phyloP scores from a whole-genome alignment of 1,140 invertebrate species.

The Druon quercuslanigerum region DNA sequence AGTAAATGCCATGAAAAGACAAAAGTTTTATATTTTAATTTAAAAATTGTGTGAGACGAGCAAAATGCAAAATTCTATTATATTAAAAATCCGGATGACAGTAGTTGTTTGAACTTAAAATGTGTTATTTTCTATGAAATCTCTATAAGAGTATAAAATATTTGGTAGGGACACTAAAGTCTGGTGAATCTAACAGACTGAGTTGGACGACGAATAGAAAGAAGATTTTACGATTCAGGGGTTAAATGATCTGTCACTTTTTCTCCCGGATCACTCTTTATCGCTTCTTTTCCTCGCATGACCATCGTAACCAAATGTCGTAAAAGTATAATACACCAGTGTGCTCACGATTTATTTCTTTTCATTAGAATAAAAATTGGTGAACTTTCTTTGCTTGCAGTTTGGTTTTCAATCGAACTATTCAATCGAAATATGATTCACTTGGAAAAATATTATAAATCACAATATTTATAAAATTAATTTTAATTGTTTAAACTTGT shows the following conservation, averaged over 20 bases:
- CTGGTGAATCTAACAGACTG: constrained; percentile 36
- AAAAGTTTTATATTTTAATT: too few species aligned
- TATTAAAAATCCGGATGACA: too few species aligned
- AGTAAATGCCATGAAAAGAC: too few species aligned
- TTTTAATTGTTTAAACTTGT: too few species aligned
- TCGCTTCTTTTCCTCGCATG: constrained; percentile 37
- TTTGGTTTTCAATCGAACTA: not conserved
- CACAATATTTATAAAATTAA: too few species aligned
- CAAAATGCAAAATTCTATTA: too few species aligned
- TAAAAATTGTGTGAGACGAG: too few species aligned
- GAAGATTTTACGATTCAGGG: constrained; percentile 61
- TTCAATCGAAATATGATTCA: not conserved
- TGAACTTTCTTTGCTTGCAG: not conserved
- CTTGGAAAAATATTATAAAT: too few species aligned
- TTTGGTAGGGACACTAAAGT: not conserved
- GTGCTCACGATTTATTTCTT: constrained; percentile 4
- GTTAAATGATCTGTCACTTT: constrained; percentile 69
- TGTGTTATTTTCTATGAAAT: too few species aligned
- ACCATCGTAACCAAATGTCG: constrained; percentile 48
- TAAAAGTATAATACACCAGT: constrained; percentile 44
- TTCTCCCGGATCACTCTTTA: constrained; percentile 49
- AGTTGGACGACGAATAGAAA: constrained; percentile 31
- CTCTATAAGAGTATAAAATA: not conserved
- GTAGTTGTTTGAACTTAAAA: too few species aligned
- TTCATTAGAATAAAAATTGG: constrained; percentile 30